Conservation (phyloP, 2,888 invertebrate species). For the Melieria picta region DNA sequence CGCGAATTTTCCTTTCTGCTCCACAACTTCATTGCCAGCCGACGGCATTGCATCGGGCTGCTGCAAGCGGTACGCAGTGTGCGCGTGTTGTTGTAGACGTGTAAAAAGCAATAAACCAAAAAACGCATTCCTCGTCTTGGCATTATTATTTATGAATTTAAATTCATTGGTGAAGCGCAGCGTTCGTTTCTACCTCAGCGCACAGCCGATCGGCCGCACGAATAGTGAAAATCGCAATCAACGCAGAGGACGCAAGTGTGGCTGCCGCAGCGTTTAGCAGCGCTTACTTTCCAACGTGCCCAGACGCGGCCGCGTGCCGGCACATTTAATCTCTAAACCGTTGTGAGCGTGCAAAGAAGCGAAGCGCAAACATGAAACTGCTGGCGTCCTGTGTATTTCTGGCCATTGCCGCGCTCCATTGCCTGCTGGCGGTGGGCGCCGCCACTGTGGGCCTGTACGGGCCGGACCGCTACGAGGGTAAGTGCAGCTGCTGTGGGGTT, state of each 20-base stretch:
- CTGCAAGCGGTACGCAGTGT: too few relatives aligned
- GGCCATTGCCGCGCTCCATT: slow-evolving; percentile 1
- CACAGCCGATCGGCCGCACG: background rate
- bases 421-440: slow-evolving; percentile 21
- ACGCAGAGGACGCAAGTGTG: slow-evolving; percentile 16
- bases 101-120: slow-evolving; percentile 1
- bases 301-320: too few relatives aligned
- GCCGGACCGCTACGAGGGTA: slow-evolving; percentile 46
- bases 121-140: background rate
- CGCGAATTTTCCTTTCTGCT: too few relatives aligned
- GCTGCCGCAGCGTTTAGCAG: background rate
- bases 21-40: too few relatives aligned
- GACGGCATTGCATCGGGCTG: background rate
- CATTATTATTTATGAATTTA: background rate
- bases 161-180: background rate
- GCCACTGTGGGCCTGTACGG: slow-evolving; percentile 44
- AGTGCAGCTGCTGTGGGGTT: slow-evolving; percentile 9
- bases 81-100: background rate
- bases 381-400: slow-evolving; percentile 22
- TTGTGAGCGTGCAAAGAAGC: background rate
- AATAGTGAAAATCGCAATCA: background rate
- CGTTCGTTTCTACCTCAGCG: background rate
- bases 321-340: too few relatives aligned
- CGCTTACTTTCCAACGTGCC: background rate
- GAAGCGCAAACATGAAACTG: slow-evolving; percentile 10